Evolutionary conservation across 1,140 invertebrate species (phyloP).

Genomic region (Drosophila erecta): DNA sequence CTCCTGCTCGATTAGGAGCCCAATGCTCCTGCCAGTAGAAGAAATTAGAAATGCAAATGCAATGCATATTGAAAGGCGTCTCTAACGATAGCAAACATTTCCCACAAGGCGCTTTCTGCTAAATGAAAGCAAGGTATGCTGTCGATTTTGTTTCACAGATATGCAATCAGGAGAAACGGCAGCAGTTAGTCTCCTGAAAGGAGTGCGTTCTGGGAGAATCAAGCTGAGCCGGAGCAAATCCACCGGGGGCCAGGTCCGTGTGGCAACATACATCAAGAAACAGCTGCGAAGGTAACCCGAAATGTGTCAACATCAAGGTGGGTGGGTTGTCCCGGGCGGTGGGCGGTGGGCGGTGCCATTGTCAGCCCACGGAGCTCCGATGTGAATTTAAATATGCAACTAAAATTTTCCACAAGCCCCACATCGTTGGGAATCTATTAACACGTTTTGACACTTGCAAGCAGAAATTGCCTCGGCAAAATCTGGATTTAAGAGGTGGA

Average conservation of each 20-base stretch:
- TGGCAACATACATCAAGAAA: conserved; percentile 33
- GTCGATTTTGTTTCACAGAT: conserved; percentile 37
- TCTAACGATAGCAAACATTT: conserved; percentile 46
- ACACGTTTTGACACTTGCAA: conserved; percentile 72
- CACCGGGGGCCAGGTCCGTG: conserved; percentile 19
- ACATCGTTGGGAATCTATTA: conserved; percentile 71
- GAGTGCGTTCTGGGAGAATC: conserved; percentile 9
- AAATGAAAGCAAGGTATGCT: conserved; percentile 44
- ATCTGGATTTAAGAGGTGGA: neutral
- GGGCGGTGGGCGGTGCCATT: conserved; percentile 7
- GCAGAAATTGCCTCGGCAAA: conserved; percentile 29
- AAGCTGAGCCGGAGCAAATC: conserved; percentile 7
- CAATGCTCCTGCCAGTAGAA: conserved; percentile 24
- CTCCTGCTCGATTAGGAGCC: conserved; percentile 27
- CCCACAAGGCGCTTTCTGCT: conserved; percentile 40
- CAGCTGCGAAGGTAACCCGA: conserved; percentile 26
- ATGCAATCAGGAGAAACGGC: conserved; percentile 41
- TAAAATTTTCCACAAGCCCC: conserved; percentile 53
- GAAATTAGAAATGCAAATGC: conserved; percentile 62
- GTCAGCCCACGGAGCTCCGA: conserved; percentile 2
- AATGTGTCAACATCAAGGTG: conserved; percentile 47
- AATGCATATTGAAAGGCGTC: conserved; percentile 53
- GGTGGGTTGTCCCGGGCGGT: neutral
- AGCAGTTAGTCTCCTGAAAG: conserved; percentile 25
- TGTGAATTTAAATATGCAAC: conserved; percentile 77